Conservation (phyloP, 2,797 vertebrate genomes). For the Myripristis murdjan region DNA sequence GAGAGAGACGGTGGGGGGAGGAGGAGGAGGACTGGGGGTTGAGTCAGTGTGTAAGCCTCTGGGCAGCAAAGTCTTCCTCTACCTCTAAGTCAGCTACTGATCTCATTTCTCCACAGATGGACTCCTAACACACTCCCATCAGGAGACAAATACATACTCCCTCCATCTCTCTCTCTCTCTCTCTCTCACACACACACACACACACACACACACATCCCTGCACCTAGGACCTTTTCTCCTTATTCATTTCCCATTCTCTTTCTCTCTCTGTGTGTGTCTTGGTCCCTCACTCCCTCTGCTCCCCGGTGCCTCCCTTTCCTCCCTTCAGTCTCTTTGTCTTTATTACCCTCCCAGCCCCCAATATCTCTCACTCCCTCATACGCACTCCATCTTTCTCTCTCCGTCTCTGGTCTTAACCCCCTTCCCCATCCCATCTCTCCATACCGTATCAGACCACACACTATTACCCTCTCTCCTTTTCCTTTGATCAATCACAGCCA, state of each 20-base stretch:
- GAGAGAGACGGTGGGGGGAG: slow-evolving; percentile 27
- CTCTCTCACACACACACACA: too few relatives aligned
- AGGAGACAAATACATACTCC: slow-evolving; percentile 75
- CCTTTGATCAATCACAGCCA: slow-evolving; percentile 78
- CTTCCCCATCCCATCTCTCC: slow-evolving; percentile 58
- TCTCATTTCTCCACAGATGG: slow-evolving; percentile 82
- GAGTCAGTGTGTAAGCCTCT: slow-evolving; percentile 77
- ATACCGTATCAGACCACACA: slow-evolving; percentile 65
- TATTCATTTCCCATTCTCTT: slow-evolving; percentile 46
- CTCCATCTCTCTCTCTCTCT: slow-evolving; percentile 53
- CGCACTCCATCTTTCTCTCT: slow-evolving; percentile 45
- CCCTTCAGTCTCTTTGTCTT: slow-evolving; percentile 55
- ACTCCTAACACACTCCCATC: slow-evolving; percentile 80
- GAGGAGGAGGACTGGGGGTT: slow-evolving; percentile 32
- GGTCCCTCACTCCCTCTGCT: slow-evolving; percentile 5
- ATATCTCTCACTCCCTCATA: slow-evolving; percentile 43
- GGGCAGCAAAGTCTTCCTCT: slow-evolving; percentile 79
- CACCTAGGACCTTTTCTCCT: slow-evolving; percentile 58
- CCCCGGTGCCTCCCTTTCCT: slow-evolving; percentile 8
- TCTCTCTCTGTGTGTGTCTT: slow-evolving; percentile 25
- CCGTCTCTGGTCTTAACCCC: slow-evolving; percentile 61
- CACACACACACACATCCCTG: slow-evolving; percentile 60
- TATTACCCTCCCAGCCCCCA: slow-evolving; percentile 61
- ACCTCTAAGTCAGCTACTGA: slow-evolving; percentile 77
- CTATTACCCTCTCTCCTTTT: slow-evolving; percentile 62